These are phyloP conservation scores for Thera britannica DNA, from an alignment of 2,888 invertebrate genomes.

Conservation along the genomic window DNA sequence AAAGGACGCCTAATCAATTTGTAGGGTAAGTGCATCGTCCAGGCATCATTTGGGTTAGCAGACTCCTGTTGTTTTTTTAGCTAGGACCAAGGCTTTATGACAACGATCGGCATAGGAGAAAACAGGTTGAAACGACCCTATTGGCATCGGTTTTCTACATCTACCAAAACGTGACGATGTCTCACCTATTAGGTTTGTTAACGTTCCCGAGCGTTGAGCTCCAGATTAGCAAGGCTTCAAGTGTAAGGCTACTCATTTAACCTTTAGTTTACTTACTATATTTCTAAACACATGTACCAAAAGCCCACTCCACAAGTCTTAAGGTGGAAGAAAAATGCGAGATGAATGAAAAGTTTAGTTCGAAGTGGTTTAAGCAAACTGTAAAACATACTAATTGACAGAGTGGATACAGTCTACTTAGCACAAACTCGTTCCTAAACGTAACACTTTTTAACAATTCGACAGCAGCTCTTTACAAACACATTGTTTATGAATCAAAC, in stretches of 20 bases:
- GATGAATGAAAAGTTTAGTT: constrained; percentile 19
- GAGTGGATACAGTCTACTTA: constrained; percentile 28
- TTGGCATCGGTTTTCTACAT: too few species aligned
- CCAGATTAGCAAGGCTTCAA: too few species aligned
- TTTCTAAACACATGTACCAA: neutral
- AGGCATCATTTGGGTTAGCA: neutral
- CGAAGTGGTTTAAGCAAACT: constrained; percentile 23
- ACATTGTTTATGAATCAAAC: constrained; percentile 12
- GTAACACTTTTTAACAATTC: constrained; percentile 23
- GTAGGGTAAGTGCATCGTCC: constrained; percentile 68
- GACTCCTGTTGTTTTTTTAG: too few species aligned
- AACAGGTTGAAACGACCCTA: too few species aligned
- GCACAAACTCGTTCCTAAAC: constrained; percentile 25
- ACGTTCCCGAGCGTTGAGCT: too few species aligned
- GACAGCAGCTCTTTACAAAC: constrained; percentile 20
- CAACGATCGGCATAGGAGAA: too few species aligned
- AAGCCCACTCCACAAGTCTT: constrained; percentile 2
- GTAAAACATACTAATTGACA: constrained; percentile 27
- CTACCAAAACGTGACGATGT: too few species aligned
- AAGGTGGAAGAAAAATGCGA: constrained; percentile 5
- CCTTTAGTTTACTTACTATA: too few species aligned
- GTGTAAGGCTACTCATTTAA: too few species aligned
- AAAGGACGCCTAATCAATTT: constrained; percentile 69
- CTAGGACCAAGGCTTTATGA: too few species aligned
- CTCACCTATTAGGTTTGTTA: too few species aligned